These are phyloP conservation scores for Peromyscus melanophrys DNA, from an alignment of 2,797 vertebrate genomes.

Conservation along the genomic window DNA sequence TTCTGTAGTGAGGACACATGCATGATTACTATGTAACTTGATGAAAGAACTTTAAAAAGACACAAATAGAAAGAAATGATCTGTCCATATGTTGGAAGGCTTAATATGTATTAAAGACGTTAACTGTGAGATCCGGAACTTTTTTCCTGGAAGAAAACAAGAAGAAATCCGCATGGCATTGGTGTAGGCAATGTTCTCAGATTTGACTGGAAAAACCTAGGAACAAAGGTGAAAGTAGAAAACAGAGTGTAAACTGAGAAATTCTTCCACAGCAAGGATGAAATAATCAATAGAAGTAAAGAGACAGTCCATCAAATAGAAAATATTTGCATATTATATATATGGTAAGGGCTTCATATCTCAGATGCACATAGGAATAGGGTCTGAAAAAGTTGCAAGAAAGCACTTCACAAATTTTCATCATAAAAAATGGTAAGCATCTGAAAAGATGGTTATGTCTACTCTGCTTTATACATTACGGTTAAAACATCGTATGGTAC, in stretches of 20 bases:
- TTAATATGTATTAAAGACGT: background rate
- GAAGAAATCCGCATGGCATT: background rate
- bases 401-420: background rate
- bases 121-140: background rate
- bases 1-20: conserved; percentile 7
- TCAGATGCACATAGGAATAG: background rate
- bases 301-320: background rate
- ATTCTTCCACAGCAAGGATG: background rate
- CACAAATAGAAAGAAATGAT: background rate
- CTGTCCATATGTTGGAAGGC: background rate
- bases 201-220: background rate
- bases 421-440: background rate
- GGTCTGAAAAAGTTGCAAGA: background rate
- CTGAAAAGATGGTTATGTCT: background rate
- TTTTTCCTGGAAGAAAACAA: background rate
- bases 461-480: background rate
- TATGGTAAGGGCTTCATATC: background rate
- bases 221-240: background rate
- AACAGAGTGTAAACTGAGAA: background rate
- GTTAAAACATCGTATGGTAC: background rate
- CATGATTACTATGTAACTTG: background rate
- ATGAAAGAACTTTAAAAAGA: background rate
- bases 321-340: background rate
- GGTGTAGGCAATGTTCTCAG: background rate
- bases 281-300: background rate